Percentiles rank a stretch among this genome's conserved stretches.
These are phyloP conservation scores for Lycorma delicatula DNA, from an alignment of 1,140 invertebrate species.

Conservation along the genomic window DNA sequence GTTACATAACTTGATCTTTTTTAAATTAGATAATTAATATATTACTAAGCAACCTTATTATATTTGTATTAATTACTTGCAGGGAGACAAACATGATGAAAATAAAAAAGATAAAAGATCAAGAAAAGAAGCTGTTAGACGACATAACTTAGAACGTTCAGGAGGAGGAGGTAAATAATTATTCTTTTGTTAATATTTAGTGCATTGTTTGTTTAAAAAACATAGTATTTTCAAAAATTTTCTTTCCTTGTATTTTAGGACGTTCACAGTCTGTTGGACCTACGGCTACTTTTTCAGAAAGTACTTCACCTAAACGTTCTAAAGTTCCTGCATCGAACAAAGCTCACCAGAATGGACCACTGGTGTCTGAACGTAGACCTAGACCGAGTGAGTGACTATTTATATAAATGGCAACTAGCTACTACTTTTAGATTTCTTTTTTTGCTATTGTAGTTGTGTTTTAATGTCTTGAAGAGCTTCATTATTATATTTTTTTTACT, in stretches of 20 bases:
- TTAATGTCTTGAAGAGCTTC: too few relatives aligned
- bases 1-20: too few relatives aligned
- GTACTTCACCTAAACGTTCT: constrained; percentile 54
- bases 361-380: constrained; percentile 25
- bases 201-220: background rate
- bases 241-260: constrained; percentile 33
- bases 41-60: too few relatives aligned
- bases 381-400: constrained; percentile 52
- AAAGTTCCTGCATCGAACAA: constrained; percentile 34
- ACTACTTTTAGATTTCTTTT: too few relatives aligned
- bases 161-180: constrained; percentile 52
- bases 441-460: too few relatives aligned
- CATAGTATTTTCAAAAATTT: background rate
- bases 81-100: constrained; percentile 34
- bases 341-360: background rate
- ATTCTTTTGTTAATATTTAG: background rate
- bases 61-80: constrained; percentile 4
- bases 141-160: constrained; percentile 61
- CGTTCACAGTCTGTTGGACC: constrained; percentile 63
- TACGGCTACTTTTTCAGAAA: constrained; percentile 40
- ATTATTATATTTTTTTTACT: too few relatives aligned
- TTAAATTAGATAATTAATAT: too few relatives aligned
- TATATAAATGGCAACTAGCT: too few relatives aligned
- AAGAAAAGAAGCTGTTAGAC: constrained; percentile 48
- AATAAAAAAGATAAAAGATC: constrained; percentile 42